These are phyloP conservation scores for Drosophila willistoni DNA, from an alignment of 1,140 invertebrate species.

Conservation along the genomic window DNA sequence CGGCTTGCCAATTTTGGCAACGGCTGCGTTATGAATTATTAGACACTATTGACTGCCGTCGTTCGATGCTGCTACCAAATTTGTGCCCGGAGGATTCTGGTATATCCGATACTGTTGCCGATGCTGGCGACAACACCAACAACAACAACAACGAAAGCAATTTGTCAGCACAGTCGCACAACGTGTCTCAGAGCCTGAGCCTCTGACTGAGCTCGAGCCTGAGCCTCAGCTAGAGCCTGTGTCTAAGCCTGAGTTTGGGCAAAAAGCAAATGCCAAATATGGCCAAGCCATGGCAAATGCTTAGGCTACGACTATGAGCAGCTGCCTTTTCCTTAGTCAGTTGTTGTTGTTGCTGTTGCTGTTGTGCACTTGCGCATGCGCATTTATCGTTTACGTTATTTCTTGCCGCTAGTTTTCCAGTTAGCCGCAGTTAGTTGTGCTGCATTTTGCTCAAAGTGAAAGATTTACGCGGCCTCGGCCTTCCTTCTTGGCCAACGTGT, in stretches of 20 bases:
- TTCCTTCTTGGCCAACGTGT: slow-evolving; percentile 6
- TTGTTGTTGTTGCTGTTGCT: slow-evolving; percentile 39
- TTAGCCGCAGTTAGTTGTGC: slow-evolving; percentile 77
- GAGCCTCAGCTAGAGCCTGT: slow-evolving; percentile 40
- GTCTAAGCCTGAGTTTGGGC: slow-evolving; percentile 62
- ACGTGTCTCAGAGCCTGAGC: slow-evolving; percentile 61
- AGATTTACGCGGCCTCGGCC: slow-evolving; percentile 76
- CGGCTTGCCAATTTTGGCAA: slow-evolving; percentile 74
- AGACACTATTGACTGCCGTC: slow-evolving; percentile 79
- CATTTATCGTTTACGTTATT: slow-evolving; percentile 82
- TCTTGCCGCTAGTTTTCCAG: slow-evolving; percentile 80
- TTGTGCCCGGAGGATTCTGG: slow-evolving; percentile 71
- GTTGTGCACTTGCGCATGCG: slow-evolving; percentile 73
- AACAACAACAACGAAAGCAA: slow-evolving; percentile 58
- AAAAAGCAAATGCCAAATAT: slow-evolving; percentile 80
- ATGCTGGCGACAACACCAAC: slow-evolving; percentile 65
- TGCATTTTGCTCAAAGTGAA: slow-evolving; percentile 79
- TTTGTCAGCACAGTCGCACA: slow-evolving; percentile 69
- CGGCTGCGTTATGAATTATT: slow-evolving; percentile 77
- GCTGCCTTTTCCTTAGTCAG: slow-evolving; percentile 40
- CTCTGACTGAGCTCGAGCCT: slow-evolving; percentile 19
- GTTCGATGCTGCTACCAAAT: slow-evolving; percentile 75
- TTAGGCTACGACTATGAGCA: slow-evolving; percentile 43
- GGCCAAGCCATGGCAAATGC: slow-evolving; percentile 61
- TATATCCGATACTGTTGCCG: slow-evolving; percentile 48